Base-by-base conservation (phyloP, 2,888 invertebrate genomes). In the Acrobasis suavella region DNA sequence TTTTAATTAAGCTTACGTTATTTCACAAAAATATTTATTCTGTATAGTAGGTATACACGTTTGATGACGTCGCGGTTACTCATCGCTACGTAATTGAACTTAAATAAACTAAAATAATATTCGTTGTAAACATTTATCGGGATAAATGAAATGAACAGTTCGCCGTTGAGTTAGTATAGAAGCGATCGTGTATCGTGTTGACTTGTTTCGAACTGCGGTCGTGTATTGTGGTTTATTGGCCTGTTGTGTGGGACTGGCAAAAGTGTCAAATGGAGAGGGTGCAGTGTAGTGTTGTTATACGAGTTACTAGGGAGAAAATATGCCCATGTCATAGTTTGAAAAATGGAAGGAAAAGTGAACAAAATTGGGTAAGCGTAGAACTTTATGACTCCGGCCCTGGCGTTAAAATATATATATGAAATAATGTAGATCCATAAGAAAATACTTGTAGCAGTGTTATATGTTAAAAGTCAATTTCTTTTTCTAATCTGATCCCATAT, bases 61-160 rank as follows among this genome's bases (percentile, higher is more conserved):
- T 14, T 17, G 14, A 56, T 56, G 56, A 56, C 56, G 56, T 42
- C 52, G 9, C 16, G 55, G 12, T 55, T 55, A 42, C 42, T 56
- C 56, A 56, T 56, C 55, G 22, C 60, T 58, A 46, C 46, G 46
- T 46, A 46, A 46, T 46, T 12, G 14, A 46, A 46, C 42, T 3
- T 39, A 39, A 15, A 32, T 14, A 42, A 56, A 56, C 56, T 56
- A 56, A 42, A 56, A 56, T 17, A 55, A 55, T 37, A 56, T 56
- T 56, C 16, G 37, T 37, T 7, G n/a, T 51, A 50, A 15, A 16
- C 16, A 52, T 32, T 38, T 56, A 32, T 52, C 14, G 32, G 42
- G 42, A 56, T 56, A 10, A 55, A 42, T 56, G 42, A 42, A 55
- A 42, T 56, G 42, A 42, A 56, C 9, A 56, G 56, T 56, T 17